A percentile compares a stretch with the other conserved stretches of the same genome.
These are phyloP conservation scores for Siniperca undulata DNA, from an alignment of 2,797 vertebrate species.

Conservation along the genomic window DNA sequence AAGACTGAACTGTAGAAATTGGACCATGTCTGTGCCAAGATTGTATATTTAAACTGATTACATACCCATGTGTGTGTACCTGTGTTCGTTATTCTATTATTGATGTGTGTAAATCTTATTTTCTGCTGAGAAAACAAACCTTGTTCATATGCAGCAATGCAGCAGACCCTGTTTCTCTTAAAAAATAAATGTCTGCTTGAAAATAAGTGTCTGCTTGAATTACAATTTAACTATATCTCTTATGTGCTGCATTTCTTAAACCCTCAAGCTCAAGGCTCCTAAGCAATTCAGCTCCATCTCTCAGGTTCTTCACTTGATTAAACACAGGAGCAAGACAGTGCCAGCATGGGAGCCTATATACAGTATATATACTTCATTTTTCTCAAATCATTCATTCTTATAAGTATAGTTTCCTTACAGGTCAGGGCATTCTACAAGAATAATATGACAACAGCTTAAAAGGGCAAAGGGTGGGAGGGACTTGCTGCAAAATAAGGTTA, in stretches of 20 bases:
- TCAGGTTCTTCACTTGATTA: constrained; percentile 34
- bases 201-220: not conserved
- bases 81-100: not conserved
- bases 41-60: not conserved
- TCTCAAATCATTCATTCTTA: not conserved
- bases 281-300: constrained; percentile 28
- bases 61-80: not conserved
- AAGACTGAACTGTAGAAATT: not conserved
- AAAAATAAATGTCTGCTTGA: not conserved
- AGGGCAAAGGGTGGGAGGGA: too few relatives aligned
- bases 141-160: not conserved
- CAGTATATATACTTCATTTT: not conserved
- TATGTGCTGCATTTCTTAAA: not conserved
- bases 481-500: not conserved
- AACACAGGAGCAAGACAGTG: constrained; percentile 13
- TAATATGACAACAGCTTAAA: not conserved
- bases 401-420: not conserved
- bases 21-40: not conserved
- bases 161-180: not conserved
- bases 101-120: not conserved
- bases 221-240: not conserved
- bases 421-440: not conserved
- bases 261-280: constrained; percentile 13
- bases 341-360: not conserved
- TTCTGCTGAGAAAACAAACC: not conserved